Evolutionary conservation across 2,113 vertebrate species (phyloP), one percentile per base, ranked within the genome.

Genomic region (Gymnorhina tibicen): DNA sequence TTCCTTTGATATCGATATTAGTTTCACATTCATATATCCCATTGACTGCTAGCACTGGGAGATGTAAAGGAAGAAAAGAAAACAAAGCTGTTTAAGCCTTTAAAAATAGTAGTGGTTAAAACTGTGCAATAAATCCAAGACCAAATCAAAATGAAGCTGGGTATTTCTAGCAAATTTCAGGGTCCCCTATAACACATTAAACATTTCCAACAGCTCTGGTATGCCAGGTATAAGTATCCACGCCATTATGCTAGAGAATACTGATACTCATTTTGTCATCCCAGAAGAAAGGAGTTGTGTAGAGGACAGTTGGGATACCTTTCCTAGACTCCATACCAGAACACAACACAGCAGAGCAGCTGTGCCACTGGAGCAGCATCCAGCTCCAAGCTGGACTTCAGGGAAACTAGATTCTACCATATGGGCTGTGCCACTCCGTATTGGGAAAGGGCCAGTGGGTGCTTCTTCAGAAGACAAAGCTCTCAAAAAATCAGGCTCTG

Each of bases 301-400:
- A 59, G 67, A 73, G 44, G 41, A 17, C 19, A 20, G 39, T 1
- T 60, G n/a, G 20, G 39, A 41, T 32, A 24, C 23, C 37, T 77
- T 76, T 53, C 72, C 68, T 30, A 19, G 16, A 2, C 35, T 50
- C 53, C 3, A 0, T 13, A 35, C 14, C 39, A 73, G 67, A 64
- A 26, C 12, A 67, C 11, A 52, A 5, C 35, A 32, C 21, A 52
- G 30, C 41, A 67, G 39, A 67, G 32, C 16, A 28, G 27, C 32
- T 47, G n/a, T 1, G 1, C 5, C 0, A 2, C 46, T 41, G 47
- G n/a, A 70, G 52, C 0, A 1, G 23, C 33, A 22, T 60, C 60
- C 56, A 47, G 23, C 56, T 82, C 39, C 2, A 1, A 72, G 52
- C 11, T 42, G 47, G 39, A 37, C 42, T 53, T 75, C 30, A 50